Percentiles rank a stretch among this genome's conserved stretches.
Evolutionary conservation across 2,113 vertebrate genomes (phyloP).

Genomic region (Sinosuthora webbiana): DNA sequence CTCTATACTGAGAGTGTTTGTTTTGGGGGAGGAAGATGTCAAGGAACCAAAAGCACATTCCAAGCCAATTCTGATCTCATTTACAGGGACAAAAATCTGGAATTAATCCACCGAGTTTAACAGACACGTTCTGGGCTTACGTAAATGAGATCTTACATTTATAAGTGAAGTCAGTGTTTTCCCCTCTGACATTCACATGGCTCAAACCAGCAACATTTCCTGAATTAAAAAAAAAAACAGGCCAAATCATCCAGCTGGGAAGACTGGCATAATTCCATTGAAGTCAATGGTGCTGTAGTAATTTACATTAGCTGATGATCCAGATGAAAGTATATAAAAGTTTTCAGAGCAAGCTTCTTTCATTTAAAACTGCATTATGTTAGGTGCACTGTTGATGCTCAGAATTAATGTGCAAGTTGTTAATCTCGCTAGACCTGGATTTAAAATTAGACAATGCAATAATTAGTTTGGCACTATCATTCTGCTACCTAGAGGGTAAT

Average conservation of each 20-base stretch:
- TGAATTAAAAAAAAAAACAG: neutral
- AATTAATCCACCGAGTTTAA: conserved; percentile 42
- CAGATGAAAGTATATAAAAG: conserved; percentile 55
- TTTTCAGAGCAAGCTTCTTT: conserved; percentile 70
- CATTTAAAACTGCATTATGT: conserved; percentile 71
- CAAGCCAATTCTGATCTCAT: conserved; percentile 42
- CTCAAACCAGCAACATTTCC: conserved; percentile 6
- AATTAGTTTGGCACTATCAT: conserved; percentile 83
- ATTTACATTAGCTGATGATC: conserved; percentile 32
- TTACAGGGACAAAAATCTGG: conserved; percentile 36
- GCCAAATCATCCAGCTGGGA: neutral
- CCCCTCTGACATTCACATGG: neutral
- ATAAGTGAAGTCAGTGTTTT: conserved; percentile 24
- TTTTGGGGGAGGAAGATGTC: neutral
- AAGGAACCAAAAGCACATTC: conserved; percentile 22
- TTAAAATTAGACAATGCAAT: conserved; percentile 86
- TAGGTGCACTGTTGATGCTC: conserved; percentile 76
- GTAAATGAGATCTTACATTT: conserved; percentile 10
- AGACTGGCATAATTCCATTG: neutral
- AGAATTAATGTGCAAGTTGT: conserved; percentile 81
- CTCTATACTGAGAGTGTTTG: neutral
- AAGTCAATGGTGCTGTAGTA: conserved; percentile 11
- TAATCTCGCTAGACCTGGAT: conserved; percentile 82
- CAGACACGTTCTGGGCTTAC: conserved; percentile 23
- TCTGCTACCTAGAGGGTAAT: conserved; percentile 81